Conservation (phyloP, 53 echinoderm and acorn worm species). For the Luidia sarsii region DNA sequence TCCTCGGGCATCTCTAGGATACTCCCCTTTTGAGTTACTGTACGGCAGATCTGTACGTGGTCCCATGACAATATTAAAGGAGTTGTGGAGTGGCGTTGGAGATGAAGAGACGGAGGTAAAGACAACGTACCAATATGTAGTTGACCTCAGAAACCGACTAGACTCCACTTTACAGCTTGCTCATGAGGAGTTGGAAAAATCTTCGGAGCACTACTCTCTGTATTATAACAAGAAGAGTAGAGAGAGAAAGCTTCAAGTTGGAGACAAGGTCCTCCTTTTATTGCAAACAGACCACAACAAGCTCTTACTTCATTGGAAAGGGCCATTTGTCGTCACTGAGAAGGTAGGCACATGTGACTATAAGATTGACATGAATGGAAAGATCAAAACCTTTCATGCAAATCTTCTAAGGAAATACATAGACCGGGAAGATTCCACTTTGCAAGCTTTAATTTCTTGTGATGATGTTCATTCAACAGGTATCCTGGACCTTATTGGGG, state of each 20-base stretch:
- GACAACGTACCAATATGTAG: conserved; percentile 54
- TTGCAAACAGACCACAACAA: conserved; percentile 55
- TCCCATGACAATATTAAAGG: conserved; percentile 49
- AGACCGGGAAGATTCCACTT: conserved; percentile 1
- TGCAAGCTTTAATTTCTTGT: neutral
- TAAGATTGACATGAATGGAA: conserved; percentile 1
- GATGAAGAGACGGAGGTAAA: conserved; percentile 22
- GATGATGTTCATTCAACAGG: neutral
- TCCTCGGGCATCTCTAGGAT: neutral
- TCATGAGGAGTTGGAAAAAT: conserved; percentile 26
- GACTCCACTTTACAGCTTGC: conserved; percentile 46
- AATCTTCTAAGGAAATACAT: conserved; percentile 49
- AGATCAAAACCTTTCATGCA: neutral
- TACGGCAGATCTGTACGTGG: conserved; percentile 39
- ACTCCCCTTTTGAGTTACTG: conserved; percentile 6
- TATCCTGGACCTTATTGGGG: neutral
- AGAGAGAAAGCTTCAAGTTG: conserved; percentile 36
- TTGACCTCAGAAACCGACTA: conserved; percentile 42
- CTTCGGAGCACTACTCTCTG: conserved; percentile 26
- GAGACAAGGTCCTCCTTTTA: conserved; percentile 61
- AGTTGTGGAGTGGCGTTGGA: conserved; percentile 54
- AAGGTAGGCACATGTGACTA: conserved; percentile 26
- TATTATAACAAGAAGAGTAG: conserved; percentile 51
- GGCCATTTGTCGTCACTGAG: conserved; percentile 34
- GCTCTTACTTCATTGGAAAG: conserved; percentile 66